Evolutionary conservation across 1,140 invertebrate genomes (phyloP).

Genomic region (Heliothis subflexa): DNA sequence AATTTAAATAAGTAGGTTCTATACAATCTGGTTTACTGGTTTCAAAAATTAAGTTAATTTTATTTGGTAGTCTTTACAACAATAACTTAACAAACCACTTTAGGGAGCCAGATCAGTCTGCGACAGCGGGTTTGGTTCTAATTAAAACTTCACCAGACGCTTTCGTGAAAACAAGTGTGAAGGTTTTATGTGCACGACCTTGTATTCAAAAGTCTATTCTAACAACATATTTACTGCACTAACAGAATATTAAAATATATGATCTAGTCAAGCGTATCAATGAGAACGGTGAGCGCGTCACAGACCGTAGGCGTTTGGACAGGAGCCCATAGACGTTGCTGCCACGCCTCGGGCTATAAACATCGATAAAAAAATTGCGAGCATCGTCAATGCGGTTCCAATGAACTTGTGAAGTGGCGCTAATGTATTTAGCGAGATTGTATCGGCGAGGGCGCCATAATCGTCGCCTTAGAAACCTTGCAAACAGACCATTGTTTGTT

Average conservation of each 20-base stretch:
- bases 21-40: no score
- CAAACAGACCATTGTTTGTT: conserved; percentile 16
- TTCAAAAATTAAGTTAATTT: no score
- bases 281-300: conserved; percentile 38
- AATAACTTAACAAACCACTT: no score
- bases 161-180: neutral
- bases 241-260: conserved; percentile 36
- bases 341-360: conserved; percentile 58
- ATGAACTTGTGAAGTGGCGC: conserved; percentile 39
- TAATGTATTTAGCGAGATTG: conserved; percentile 15
- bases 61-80: no score
- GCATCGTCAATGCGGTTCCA: conserved; percentile 18
- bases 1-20: no score
- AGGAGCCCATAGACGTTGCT: conserved; percentile 52
- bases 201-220: neutral
- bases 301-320: conserved; percentile 62
- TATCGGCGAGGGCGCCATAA: neutral
- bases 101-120: no score
- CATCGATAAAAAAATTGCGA: conserved; percentile 42
- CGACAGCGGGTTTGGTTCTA: neutral
- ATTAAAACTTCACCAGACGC: neutral
- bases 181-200: conserved; percentile 9
- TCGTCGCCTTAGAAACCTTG: conserved; percentile 27
- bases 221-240: conserved; percentile 2
- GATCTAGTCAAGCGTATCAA: conserved; percentile 40